Conservation (phyloP, 2,113 vertebrate genomes). For the Petaurus breviceps region DNA sequence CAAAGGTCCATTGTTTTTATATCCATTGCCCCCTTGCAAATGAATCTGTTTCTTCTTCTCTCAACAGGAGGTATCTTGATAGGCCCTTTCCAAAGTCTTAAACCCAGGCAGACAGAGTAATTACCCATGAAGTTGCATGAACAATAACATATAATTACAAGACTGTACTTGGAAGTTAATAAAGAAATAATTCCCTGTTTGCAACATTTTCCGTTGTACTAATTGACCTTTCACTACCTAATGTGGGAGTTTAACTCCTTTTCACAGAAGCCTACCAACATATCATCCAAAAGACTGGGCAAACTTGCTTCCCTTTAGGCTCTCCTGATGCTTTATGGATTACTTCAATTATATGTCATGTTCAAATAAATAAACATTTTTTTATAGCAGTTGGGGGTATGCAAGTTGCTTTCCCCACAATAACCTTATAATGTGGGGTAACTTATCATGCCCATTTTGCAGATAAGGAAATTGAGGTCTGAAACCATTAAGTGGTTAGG, state of each 20-base stretch:
- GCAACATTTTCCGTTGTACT: constrained; percentile 62
- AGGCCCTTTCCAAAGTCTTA: constrained; percentile 54
- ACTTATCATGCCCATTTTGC: neutral
- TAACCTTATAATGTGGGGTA: neutral
- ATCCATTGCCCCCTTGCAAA: neutral
- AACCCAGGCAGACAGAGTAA: constrained; percentile 44
- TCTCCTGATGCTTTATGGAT: constrained; percentile 32
- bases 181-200: constrained; percentile 65
- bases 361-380: neutral
- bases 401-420: neutral
- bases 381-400: neutral
- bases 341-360: constrained; percentile 14
- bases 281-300: neutral
- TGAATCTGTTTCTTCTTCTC: constrained; percentile 50
- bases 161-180: constrained; percentile 64
- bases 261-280: constrained; percentile 35
- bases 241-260: constrained; percentile 26
- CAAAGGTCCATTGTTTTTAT: neutral
- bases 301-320: neutral
- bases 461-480: neutral
- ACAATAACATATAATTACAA: constrained; percentile 51
- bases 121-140: constrained; percentile 40
- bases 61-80: constrained; percentile 23
- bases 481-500: neutral
- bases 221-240: constrained; percentile 62